Base-by-base conservation (phyloP, 2,888 invertebrate genomes). In the Chelonus formosanus region DNA sequence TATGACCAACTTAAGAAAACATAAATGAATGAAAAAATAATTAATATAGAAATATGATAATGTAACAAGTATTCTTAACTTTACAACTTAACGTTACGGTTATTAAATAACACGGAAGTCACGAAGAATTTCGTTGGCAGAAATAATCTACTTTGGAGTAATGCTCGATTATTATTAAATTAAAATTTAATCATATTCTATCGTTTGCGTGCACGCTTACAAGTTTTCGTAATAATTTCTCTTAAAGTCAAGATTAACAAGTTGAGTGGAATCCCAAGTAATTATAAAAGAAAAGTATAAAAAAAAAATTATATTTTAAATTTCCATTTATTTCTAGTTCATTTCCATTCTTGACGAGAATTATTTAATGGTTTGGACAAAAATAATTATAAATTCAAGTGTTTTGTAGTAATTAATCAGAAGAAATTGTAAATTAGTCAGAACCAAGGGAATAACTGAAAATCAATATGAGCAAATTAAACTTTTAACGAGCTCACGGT, bases 141-240 rank as follows among this genome's bases (percentile, higher is more conserved):
- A 73, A 75, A 71, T 74, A 74, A 74, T 73, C 72, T 20, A 64
- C 67, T 67, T 65, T 64, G 20, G 53, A 54, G 58, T 40, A 67
- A 59, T 52, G 54, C 62, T 40, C 40, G 34, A 65, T 67, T 55
- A 44, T 48, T 48, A 48, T 31, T 59, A 32, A 55, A 54, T 60
- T 54, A 45, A 20, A 60, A 60, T 67, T 43, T 40, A 55, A 52
- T 52, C 54, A 48, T 52, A 45, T 20, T 48, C 10, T 31, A 48
- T 45, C 6, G 31, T 35, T 40, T 40, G 45, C 35, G 53, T 47
- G 47, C 54, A 59, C 4, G 35, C 60, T 44, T n/a, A 32, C 32
- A 32, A 57, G n/a, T 32, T 44, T n/a, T n/a, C 44, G 34, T 57
- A n/a, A 57, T 57, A 44, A 8, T 32, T 6, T 32, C 57, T 44